Conservation (phyloP, 2,113 vertebrate genomes). For the Scolopax mira region DNA sequence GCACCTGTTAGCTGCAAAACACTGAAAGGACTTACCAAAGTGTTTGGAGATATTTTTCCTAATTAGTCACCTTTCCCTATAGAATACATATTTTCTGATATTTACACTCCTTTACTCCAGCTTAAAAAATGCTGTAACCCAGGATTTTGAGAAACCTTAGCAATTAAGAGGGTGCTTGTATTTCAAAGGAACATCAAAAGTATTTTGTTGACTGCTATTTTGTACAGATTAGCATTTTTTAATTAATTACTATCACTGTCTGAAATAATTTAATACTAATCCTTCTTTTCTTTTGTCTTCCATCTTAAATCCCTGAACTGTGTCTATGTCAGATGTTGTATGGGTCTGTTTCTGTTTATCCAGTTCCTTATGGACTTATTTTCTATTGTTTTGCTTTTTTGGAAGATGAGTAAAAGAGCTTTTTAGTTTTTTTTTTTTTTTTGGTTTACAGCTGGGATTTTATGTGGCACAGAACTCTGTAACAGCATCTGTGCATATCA, state of each 20-base stretch:
- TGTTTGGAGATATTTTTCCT: neutral
- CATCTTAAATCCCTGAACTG: neutral
- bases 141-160: neutral
- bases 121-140: neutral
- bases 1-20: neutral
- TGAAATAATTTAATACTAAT: constrained; percentile 13
- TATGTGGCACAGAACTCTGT: constrained; percentile 22
- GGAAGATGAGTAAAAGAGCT: neutral
- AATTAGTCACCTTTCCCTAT: neutral
- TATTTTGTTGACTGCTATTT: neutral
- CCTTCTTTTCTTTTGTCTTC: neutral
- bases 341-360: neutral
- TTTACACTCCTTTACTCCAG: neutral
- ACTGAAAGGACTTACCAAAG: neutral
- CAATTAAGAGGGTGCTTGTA: neutral
- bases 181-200: neutral
- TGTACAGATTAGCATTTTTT: neutral
- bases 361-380: neutral
- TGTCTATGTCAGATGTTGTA: neutral
- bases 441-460: constrained; percentile 59
- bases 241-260: neutral
- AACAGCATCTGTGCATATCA: constrained; percentile 67
- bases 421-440: neutral
- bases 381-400: neutral
- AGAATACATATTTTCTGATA: neutral